A percentile compares a stretch with the other conserved stretches of the same genome.
phyloP scores from a whole-genome alignment of 2,113 vertebrate species.

The Rhadina sibilatrix region DNA sequence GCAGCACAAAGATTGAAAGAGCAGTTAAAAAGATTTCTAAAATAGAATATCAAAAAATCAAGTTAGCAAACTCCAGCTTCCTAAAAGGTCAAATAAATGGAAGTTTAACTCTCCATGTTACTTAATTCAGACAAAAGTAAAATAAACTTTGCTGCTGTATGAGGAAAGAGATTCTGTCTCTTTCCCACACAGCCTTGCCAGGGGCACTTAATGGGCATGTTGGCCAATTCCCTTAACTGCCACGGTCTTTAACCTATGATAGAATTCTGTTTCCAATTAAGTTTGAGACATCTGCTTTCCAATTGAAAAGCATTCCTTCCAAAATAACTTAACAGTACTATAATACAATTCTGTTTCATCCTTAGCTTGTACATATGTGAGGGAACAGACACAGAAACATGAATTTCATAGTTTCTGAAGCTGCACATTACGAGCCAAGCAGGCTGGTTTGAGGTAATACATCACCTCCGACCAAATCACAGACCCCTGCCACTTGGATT shows the following conservation, averaged over 20 bases:
- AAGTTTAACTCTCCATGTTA: background rate
- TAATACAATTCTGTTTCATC: background rate
- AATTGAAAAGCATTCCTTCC: background rate
- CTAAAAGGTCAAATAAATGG: background rate
- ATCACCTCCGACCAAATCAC: background rate
- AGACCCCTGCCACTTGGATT: background rate
- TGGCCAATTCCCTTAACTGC: background rate
- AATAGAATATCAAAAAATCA: background rate
- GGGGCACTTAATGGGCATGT: background rate
- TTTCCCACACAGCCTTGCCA: background rate
- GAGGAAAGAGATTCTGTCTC: background rate
- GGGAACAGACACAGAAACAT: background rate
- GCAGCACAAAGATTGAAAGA: background rate
- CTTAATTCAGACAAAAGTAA: background rate
- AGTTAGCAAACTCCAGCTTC: background rate
- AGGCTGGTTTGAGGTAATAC: background rate
- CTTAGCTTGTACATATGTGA: background rate
- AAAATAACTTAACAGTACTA: background rate
- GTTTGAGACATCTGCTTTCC: background rate
- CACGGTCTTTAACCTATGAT: background rate
- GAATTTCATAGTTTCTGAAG: background rate
- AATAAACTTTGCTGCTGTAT: background rate
- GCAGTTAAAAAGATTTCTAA: background rate
- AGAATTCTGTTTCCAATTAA: background rate
- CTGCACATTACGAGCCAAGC: background rate